Conservation (phyloP, 2,888 invertebrate genomes). For the Drosophila longiperda region DNA sequence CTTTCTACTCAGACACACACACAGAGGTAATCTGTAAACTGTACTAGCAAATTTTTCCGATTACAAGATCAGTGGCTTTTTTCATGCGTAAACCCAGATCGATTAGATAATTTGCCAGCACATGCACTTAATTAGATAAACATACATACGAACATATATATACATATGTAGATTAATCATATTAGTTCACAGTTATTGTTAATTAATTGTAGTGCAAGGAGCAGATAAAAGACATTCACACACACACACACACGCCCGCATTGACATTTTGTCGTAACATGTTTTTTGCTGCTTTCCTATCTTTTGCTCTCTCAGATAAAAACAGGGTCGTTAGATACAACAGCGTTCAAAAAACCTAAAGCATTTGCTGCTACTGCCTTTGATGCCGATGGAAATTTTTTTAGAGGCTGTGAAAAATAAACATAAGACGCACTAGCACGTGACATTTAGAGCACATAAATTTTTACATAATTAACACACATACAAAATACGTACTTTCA, state of each 20-base stretch:
- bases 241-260: slow-evolving; percentile 10
- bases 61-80: slow-evolving; percentile 24
- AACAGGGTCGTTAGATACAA: slow-evolving; percentile 36
- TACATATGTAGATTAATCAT: slow-evolving; percentile 22
- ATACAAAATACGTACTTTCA: slow-evolving; percentile 19
- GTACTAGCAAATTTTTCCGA: slow-evolving; percentile 25
- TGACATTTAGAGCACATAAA: slow-evolving; percentile 34
- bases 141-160: not conserved
- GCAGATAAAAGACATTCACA: slow-evolving; percentile 16
- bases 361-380: slow-evolving; percentile 28
- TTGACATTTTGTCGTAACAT: slow-evolving; percentile 34
- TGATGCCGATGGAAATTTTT: slow-evolving; percentile 18
- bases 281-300: slow-evolving; percentile 23
- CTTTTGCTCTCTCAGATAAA: slow-evolving; percentile 12
- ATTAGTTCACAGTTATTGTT: slow-evolving; percentile 37
- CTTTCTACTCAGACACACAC: slow-evolving; percentile 3
- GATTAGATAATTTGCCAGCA: slow-evolving; percentile 57
- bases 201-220: slow-evolving; percentile 34
- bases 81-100: slow-evolving; percentile 34
- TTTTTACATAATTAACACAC: slow-evolving; percentile 54
- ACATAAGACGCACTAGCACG: slow-evolving; percentile 37
- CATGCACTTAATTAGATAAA: slow-evolving; percentile 25
- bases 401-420: slow-evolving; percentile 27
- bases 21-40: not conserved
- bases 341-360: slow-evolving; percentile 14